phyloP scores from a whole-genome alignment of 64 coral and sea anemone genomes.

The Montipora capricornis region DNA sequence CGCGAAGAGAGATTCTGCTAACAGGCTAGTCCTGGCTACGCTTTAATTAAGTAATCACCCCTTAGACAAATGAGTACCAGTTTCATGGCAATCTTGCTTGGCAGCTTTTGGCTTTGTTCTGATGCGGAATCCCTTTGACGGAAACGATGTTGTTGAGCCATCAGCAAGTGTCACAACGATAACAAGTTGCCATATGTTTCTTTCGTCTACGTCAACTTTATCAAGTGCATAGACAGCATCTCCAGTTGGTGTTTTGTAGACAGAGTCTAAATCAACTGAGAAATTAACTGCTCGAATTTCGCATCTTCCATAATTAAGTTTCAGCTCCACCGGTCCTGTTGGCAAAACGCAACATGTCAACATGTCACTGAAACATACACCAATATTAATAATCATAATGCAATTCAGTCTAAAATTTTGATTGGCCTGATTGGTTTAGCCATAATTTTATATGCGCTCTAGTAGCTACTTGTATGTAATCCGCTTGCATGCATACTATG shows the following conservation, averaged over 20 bases:
- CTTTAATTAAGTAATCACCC: no score
- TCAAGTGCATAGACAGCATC: constrained; percentile 77
- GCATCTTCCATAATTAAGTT: constrained; percentile 18
- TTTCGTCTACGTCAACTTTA: constrained; percentile 72
- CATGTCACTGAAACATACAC: no score
- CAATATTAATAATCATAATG: no score
- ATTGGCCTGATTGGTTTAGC: no score
- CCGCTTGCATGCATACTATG: no score
- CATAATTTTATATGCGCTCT: no score
- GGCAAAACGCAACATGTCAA: background rate
- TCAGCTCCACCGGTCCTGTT: constrained; percentile 70
- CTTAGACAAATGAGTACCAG: background rate
- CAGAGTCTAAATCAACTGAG: constrained; percentile 82
- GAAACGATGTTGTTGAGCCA: constrained; percentile 34
- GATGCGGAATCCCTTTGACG: constrained; percentile 79
- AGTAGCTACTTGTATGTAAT: no score
- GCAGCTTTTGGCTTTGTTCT: constrained; percentile 78
- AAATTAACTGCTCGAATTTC: constrained; percentile 51
- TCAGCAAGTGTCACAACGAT: constrained; percentile 67
- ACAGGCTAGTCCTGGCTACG: no score
- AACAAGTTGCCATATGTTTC: constrained; percentile 78
- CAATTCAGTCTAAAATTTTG: no score
- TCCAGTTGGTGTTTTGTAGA: constrained; percentile 76
- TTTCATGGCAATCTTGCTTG: background rate
- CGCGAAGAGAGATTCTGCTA: no score